Percentiles rank a stretch among this genome's conserved stretches.
These are phyloP conservation scores for Epinotia ramella DNA, from an alignment of 2,888 invertebrate species.

Conservation along the genomic window DNA sequence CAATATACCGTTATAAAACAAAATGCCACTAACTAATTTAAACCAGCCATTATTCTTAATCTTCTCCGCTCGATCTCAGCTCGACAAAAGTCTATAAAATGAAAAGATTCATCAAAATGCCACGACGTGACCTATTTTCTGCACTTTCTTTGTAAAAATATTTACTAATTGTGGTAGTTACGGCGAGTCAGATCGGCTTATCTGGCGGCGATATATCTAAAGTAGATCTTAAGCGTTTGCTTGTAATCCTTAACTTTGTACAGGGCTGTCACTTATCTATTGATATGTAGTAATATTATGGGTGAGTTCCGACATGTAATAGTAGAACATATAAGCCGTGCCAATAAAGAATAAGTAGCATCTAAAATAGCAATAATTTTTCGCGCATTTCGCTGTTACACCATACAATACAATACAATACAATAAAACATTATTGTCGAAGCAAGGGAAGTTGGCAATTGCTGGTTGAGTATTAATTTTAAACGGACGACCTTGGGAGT, in stretches of 20 bases:
- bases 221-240: slow-evolving; percentile 46
- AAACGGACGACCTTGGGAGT: too few species aligned
- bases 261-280: slow-evolving; percentile 29
- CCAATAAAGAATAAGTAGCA: too few species aligned
- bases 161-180: slow-evolving; percentile 62
- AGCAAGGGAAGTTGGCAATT: too few species aligned
- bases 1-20: slow-evolving; percentile 25
- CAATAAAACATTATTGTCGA: too few species aligned
- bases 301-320: too few species aligned
- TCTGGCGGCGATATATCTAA: slow-evolving; percentile 43
- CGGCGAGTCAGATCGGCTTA: slow-evolving; percentile 49
- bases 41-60: slow-evolving; percentile 42
- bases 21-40: slow-evolving; percentile 38
- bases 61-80: slow-evolving; percentile 38
- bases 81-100: slow-evolving; percentile 45
- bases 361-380: too few species aligned
- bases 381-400: too few species aligned
- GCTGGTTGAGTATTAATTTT: too few species aligned
- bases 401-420: too few species aligned
- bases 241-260: slow-evolving; percentile 43
- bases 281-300: background rate
- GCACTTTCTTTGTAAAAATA: slow-evolving; percentile 61
- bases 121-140: slow-evolving; percentile 44
- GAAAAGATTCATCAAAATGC: slow-evolving; percentile 47
- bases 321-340: too few species aligned